Evolutionary conservation across 2,888 invertebrate species (phyloP).

Genomic region (Euzophera pinguis): DNA sequence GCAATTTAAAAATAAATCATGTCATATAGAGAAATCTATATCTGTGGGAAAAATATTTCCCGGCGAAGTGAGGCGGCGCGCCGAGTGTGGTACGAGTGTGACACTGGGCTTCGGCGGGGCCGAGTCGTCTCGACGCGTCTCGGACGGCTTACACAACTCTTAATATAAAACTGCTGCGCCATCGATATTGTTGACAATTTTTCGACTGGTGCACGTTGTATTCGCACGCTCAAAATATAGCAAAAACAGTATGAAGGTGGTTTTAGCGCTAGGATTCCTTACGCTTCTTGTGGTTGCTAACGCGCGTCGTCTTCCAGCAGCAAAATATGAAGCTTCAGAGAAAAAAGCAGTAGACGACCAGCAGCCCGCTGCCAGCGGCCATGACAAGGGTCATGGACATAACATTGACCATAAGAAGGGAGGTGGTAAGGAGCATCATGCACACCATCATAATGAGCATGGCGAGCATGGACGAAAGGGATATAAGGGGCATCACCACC

Average conservation of each 20-base stretch:
- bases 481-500: conserved; percentile 84
- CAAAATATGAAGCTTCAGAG: conserved; percentile 29
- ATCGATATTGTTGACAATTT: conserved; percentile 64
- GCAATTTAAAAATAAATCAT: too few relatives aligned
- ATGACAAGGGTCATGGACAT: conserved; percentile 69
- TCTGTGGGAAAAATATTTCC: too few relatives aligned
- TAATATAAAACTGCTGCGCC: conserved; percentile 75
- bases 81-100: not conserved
- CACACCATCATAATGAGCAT: conserved; percentile 82
- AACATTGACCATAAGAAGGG: conserved; percentile 81
- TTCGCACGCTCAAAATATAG: conserved; percentile 32
- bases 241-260: conserved; percentile 53
- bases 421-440: conserved; percentile 83
- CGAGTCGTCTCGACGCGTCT: conserved; percentile 52
- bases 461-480: conserved; percentile 86
- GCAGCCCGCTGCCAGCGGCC: conserved; percentile 60
- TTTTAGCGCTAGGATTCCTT: conserved; percentile 50
- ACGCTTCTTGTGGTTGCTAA: conserved; percentile 42
- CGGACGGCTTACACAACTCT: conserved; percentile 70
- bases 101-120: not conserved
- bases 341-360: conserved; percentile 44
- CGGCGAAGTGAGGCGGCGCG: not conserved
- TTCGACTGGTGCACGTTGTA: conserved; percentile 48
- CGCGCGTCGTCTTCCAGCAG: conserved; percentile 49
- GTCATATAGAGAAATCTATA: too few relatives aligned